Percentiles rank a stretch among this genome's conserved stretches.
phyloP scores from a whole-genome alignment of 2,113 vertebrate species.

The Prunella himalayana region DNA sequence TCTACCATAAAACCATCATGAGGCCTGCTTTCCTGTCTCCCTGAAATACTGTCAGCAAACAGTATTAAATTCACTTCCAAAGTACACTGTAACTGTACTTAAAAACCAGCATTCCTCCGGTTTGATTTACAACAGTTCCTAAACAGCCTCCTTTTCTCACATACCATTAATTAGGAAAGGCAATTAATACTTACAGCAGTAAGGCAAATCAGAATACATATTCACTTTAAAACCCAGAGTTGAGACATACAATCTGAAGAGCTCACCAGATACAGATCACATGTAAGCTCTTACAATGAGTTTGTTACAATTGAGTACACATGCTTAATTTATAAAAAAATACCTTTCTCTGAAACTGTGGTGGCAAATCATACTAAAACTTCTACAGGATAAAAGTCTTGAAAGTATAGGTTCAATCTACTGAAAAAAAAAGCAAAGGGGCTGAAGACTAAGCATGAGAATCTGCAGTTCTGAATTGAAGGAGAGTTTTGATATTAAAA shows the following conservation, averaged over 20 bases:
- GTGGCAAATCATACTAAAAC: background rate
- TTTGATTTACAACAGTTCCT: background rate
- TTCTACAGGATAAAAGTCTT: background rate
- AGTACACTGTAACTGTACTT: background rate
- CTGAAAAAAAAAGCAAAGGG: background rate
- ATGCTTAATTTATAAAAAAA: background rate
- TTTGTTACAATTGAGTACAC: background rate
- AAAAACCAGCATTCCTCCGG: background rate
- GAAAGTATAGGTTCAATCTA: background rate
- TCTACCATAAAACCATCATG: background rate
- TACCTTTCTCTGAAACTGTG: background rate
- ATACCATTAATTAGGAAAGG: background rate
- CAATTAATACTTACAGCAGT: background rate
- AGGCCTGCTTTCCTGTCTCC: background rate
- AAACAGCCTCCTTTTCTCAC: background rate
- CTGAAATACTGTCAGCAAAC: background rate
- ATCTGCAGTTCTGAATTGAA: background rate
- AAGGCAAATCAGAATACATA: background rate
- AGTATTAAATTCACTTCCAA: background rate
- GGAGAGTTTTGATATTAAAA: background rate
- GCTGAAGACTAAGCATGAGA: background rate
- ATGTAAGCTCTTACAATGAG: accelerated
- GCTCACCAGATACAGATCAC: background rate
- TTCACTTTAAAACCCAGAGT: background rate
- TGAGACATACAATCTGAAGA: background rate